Base-by-base conservation (phyloP, 2,888 invertebrate species). In the Aphidoletes aphidimyza region DNA sequence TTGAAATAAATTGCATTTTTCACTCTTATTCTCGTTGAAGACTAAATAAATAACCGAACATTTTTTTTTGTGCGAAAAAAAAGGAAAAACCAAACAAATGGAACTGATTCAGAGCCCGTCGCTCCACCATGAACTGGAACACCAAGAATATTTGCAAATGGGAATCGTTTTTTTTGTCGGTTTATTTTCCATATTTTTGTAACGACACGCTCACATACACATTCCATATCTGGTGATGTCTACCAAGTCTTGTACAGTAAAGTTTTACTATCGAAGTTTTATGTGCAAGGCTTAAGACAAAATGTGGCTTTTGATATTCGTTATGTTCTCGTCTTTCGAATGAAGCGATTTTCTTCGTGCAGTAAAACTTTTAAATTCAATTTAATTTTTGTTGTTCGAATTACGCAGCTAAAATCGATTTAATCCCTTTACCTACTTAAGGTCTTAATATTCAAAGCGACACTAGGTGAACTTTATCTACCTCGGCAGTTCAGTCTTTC, bases 301-400 rank as follows among this genome's bases (percentile, higher is more conserved):
- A 69, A 69, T 69, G 69, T 69, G 69, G 54, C 54, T 54, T 34
- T 69, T 69, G 69, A 69, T 69, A 69, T 69, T 69, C 69, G 69
- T 69, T 30, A 69, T 30, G 69, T 69, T 69, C 30, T 11, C 69
- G 34, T 30, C 30, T 14, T 14, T 69, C 69, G 30, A 30, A 30
- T 30, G 30, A 34, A 69, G 2, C 17, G 3, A n/a, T 54, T 8
- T 54, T 54, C 54, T 26, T 11, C 22, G 26, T 54, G 54, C 11
- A n/a, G 22, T 2, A 54, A 69, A 69, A 30, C 34, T 69, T 69
- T 69, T 69, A 69, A 69, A 69, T 69, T 69, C 69, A 69, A 69
- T 69, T 69, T 30, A 69, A 69, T 69, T 26, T n/a, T 69, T 69
- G 69, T 69, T 69, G 69, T 69, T 69, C 69, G 34, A 69, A 69